phyloP scores from a whole-genome alignment of 2,797 vertebrate species.

The Lateolabrax maculatus region DNA sequence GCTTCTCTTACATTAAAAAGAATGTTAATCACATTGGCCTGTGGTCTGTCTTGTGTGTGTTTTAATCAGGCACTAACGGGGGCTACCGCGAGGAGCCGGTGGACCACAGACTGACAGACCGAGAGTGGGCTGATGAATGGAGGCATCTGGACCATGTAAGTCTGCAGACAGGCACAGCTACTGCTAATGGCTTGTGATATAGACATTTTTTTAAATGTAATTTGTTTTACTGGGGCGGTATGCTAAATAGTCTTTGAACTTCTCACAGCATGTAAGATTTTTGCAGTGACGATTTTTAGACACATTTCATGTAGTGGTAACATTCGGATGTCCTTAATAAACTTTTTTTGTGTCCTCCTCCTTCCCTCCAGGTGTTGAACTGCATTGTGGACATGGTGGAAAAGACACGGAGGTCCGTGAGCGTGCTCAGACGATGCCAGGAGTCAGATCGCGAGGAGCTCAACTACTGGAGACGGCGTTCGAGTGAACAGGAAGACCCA shows the following conservation, averaged over 20 bases:
- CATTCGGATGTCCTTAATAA: background rate
- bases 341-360: background rate
- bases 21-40: slow-evolving; percentile 64
- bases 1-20: slow-evolving; percentile 42
- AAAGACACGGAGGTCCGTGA: slow-evolving; percentile 96
- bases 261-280: slow-evolving; percentile 22
- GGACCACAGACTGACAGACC: slow-evolving; percentile 97
- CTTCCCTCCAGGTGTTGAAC: slow-evolving; percentile 91
- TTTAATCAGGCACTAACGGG: slow-evolving; percentile 91
- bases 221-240: slow-evolving; percentile 46
- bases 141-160: slow-evolving; percentile 99
- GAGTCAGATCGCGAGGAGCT: slow-evolving; percentile 97
- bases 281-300: background rate
- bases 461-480: slow-evolving; percentile 96
- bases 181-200: slow-evolving; percentile 58
- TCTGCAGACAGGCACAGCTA: slow-evolving; percentile 45
- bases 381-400: slow-evolving; percentile 99
- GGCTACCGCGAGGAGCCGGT: slow-evolving; percentile 97
- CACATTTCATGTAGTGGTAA: background rate
- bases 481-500: slow-evolving; percentile 92
- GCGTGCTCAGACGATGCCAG: slow-evolving; percentile 96
- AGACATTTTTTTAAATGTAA: slow-evolving; percentile 45
- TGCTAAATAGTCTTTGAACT: slow-evolving; percentile 7
- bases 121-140: slow-evolving; percentile 99
- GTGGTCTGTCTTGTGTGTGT: slow-evolving; percentile 70